Base-by-base conservation (phyloP, 2,888 invertebrate species). In the Loripinus fragilis region DNA sequence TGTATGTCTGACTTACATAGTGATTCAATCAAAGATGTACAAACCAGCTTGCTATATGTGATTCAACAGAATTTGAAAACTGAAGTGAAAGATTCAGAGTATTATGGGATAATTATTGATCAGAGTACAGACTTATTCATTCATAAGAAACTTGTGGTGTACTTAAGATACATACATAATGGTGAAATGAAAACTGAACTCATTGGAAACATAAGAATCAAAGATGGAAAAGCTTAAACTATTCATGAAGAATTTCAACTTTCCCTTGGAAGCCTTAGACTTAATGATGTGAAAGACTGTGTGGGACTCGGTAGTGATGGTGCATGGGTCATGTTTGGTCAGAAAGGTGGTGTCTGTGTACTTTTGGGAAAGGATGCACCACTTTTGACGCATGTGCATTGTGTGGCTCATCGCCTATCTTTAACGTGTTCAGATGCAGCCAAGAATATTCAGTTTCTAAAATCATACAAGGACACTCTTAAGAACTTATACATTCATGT, bases 111-210 rank as follows among this genome's bases (percentile, higher is more conserved):
- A 25, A 55, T 55, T 55, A n/a, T 12, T 25, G 55, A 55, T 55
- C 12, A 55, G n/a, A 55, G 55, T 28, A 55, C 55, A n/a, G 55
- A 55, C 55, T n/a, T 55, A 25, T 55, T n/a, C 7, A 55, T 55
- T 12, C 55, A 55, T 28, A 55, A 55, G 55, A 55, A 55, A 55
- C 55, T 55, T 8, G 55, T 55, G 23, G 20, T 55, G 20, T 55
- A 55, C n/a, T 8, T 12, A 12, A 55, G 7, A 55, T 55, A 55
- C n/a, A n/a, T 55, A n/a, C 10, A 25, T 25, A 7, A 55, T 12
- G 55, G 55, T 55, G 55, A 55, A 55, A 55, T 55, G 23, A 55
- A n/a, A 55, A 55, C 55, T 8, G 55, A 55, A 28, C 28, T 55
- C 12, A n/a, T 55, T n/a, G 20, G 7, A 28, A 55, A 55, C n/a